These are phyloP conservation scores for Phataginus tricuspis DNA, from an alignment of 2,797 vertebrate genomes.

Conservation along the genomic window DNA sequence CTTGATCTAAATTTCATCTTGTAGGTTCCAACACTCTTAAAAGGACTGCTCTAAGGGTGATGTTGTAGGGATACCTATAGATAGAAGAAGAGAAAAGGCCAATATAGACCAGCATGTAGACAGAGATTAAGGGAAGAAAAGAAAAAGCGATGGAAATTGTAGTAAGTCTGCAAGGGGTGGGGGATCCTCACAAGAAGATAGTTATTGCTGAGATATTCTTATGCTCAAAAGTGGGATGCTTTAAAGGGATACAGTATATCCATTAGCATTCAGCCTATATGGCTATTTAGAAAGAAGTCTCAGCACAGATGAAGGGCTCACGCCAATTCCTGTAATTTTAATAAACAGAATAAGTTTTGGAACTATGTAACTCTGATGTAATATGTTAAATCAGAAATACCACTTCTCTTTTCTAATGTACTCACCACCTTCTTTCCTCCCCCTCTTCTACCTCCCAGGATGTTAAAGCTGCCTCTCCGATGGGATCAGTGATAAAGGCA, in stretches of 20 bases:
- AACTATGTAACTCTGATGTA: background rate
- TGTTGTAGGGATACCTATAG: conserved; percentile 75
- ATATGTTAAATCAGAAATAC: background rate
- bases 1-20: conserved; percentile 76
- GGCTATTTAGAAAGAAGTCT: background rate
- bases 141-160: background rate
- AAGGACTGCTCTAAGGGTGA: conserved; percentile 78
- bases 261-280: background rate
- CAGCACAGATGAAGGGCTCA: background rate
- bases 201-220: background rate
- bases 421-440: background rate
- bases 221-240: background rate
- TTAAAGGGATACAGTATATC: background rate
- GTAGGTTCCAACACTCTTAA: conserved; percentile 77
- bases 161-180: background rate
- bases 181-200: background rate
- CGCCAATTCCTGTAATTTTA: background rate
- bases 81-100: conserved; percentile 78
- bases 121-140: conserved; percentile 52
- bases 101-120: conserved; percentile 72
- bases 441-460: background rate
- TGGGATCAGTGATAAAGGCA: background rate
- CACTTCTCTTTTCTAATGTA: background rate
- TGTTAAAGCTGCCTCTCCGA: background rate
- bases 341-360: background rate